Conservation (phyloP, 2,113 vertebrate genomes). For the Saguinus imperator region DNA sequence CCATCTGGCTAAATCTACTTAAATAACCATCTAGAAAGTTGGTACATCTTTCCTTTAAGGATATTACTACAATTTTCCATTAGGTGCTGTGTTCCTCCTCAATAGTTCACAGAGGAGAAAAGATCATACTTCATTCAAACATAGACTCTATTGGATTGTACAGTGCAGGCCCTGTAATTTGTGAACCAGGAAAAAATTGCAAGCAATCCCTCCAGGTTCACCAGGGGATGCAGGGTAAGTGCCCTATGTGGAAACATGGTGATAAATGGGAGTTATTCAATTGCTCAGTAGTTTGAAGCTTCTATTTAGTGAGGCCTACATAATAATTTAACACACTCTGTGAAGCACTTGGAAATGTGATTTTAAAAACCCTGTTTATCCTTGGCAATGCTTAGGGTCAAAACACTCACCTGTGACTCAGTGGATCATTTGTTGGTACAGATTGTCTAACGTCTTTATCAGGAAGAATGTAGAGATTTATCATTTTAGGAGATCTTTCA, state of each 20-base stretch:
- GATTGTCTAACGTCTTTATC: constrained; percentile 75
- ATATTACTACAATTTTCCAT: neutral
- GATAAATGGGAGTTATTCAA: constrained; percentile 61
- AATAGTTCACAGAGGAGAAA: neutral
- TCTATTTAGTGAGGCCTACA: constrained; percentile 65
- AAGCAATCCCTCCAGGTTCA: neutral
- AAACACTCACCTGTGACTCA: constrained; percentile 74
- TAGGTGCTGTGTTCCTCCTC: neutral
- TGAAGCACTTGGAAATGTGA: constrained; percentile 76
- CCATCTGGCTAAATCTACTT: neutral
- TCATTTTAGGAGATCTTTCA: constrained; percentile 69
- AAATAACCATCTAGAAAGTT: neutral
- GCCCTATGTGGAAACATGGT: neutral
- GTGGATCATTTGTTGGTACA: constrained; percentile 61
- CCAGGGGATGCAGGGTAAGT: neutral
- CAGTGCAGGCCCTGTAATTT: neutral
- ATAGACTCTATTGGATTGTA: neutral
- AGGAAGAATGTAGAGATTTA: constrained; percentile 74
- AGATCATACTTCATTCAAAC: neutral
- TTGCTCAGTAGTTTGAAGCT: constrained; percentile 67
- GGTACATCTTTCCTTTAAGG: neutral
- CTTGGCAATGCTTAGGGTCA: constrained; percentile 64
- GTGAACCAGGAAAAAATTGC: neutral
- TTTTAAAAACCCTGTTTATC: constrained; percentile 76
- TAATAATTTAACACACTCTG: constrained; percentile 76